A percentile compares a stretch with the other conserved stretches of the same genome.
Conservation (phyloP, 2,888 invertebrate species). For the Amblyjoppa proteus region DNA sequence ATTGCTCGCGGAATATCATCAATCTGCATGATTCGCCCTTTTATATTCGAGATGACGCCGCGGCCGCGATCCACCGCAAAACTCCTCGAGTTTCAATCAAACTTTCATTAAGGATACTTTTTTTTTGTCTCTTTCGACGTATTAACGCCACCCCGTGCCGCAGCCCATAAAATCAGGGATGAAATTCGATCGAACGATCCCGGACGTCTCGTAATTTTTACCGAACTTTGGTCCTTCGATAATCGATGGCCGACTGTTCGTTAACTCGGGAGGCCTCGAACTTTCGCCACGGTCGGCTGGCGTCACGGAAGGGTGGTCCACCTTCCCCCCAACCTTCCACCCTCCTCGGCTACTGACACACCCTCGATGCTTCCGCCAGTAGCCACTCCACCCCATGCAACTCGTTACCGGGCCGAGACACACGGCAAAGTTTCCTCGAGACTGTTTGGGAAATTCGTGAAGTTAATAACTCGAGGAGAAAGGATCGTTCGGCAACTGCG, state of each 20-base stretch:
- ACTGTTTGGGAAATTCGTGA: constrained; percentile 63
- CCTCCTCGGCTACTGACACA: neutral
- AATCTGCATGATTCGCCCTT: neutral
- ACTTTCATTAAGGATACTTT: neutral
- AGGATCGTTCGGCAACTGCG: constrained; percentile 62
- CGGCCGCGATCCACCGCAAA: neutral
- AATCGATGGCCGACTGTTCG: constrained; percentile 38
- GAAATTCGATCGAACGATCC: constrained; percentile 36
- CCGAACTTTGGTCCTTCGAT: constrained; percentile 15
- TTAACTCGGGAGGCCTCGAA: constrained; percentile 45
- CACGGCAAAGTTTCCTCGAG: constrained; percentile 55
- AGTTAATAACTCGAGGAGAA: constrained; percentile 69
- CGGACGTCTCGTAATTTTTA: constrained; percentile 23
- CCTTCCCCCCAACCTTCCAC: neutral
- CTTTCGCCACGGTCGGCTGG: constrained; percentile 50
- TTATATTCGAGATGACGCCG: neutral
- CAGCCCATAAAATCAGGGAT: constrained; percentile 26
- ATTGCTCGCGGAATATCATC: neutral
- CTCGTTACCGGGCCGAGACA: constrained; percentile 61
- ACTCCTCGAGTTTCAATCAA: neutral
- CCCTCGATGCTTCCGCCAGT: constrained; percentile 2
- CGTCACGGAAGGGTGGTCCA: neutral
- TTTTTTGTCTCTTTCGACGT: neutral
- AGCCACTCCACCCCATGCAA: constrained; percentile 60
- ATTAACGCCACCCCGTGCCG: neutral